Evolutionary conservation across 2,888 invertebrate genomes (phyloP), one percentile per base, ranked within the genome.

Genomic region (Dysmachus trigonus): DNA sequence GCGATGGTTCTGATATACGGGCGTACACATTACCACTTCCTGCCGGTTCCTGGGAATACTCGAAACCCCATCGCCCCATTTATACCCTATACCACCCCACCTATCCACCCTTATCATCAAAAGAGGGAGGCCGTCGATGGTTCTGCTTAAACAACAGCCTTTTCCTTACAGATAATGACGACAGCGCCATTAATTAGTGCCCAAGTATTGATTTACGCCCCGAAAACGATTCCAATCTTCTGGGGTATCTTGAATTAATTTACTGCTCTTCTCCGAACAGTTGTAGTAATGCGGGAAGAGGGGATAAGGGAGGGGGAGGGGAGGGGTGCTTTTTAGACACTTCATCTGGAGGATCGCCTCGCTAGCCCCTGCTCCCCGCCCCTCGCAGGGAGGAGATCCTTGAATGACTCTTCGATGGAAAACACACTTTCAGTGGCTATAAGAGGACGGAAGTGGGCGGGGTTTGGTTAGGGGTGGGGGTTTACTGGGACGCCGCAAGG

Each of bases 201-300:
- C 76, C 76, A n/a, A 22, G 38, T 38, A 38, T 76, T 76, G 76
- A 76, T 76, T 76, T 76, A 76, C 76, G 76, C 38, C 35, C 76
- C 35, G 76, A 76, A 76, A 35, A 38, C 35, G 76, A 76, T 76
- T 76, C 35, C 35, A 76, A 76, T 76, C 76, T 62, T 62, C 27
- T 18, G 62, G 62, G 62, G 62, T 62, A 62, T 62, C 62, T 62
- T 62, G 62, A 62, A 62, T 62, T 62, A 62, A 62, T 62, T 62
- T 62, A 62, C 62, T 62, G 62, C 62, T 27, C 27, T 22, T 27
- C 47, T 47, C n/a, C 5, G 47, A 47, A n/a, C n/a, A n/a, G 47
- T 47, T 62, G 62, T 2, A 22, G 62, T 62, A 62, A 62, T 62
- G 62, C 62, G 62, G 27, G n/a, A n/a, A n/a, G n/a, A n/a, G n/a